Base-by-base conservation (phyloP, 2,113 vertebrate genomes). In the Indri indri region DNA sequence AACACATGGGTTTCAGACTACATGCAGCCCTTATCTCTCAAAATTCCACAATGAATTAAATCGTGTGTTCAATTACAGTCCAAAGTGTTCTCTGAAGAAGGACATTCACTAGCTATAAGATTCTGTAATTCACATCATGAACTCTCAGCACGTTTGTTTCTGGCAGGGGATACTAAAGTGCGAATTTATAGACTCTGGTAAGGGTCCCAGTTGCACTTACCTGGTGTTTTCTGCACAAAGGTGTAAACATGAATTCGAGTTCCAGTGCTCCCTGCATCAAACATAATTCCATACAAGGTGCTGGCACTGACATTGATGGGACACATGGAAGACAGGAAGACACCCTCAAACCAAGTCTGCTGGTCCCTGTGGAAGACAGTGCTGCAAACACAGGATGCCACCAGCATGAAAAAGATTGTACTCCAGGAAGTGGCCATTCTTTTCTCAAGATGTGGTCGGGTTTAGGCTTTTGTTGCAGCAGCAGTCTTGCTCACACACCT, bases 261-360 rank as follows among this genome's bases (percentile, higher is more conserved):
- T 97, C 99, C 99, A 77, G 99, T 99, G 98, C 99, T 99, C 96
- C 99, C 99, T 3, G 99, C 99, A 0, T 99, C 99, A 97, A 99
- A 99, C 99, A 99, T 99, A 98, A 99, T 98, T 97, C 99, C 99
- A 97, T 99, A 99, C 98, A 99, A 99, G 47, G 98, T 98, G 77
- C 98, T 98, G 83, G 52, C 74, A 92, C 97, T 99, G 91, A 95
- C 74, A 97, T 98, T 98, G 97, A 98, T 16, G 17, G 98, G 98
- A 25, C 99, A 99, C 95, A 97, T 94, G 6, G 99, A 98, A 30
- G 98, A 98, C 23, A 99, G 99, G 94, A 99, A 99, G 96, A 99
- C 98, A 96, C 99, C 99, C 83, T 99, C 99, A 97, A 99, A 99
- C 99, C 99, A 99, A 97, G 99, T 99, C 40, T 98, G 98, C 83